Conservation (phyloP, 2,113 vertebrate species). For the Pedetes capensis region DNA sequence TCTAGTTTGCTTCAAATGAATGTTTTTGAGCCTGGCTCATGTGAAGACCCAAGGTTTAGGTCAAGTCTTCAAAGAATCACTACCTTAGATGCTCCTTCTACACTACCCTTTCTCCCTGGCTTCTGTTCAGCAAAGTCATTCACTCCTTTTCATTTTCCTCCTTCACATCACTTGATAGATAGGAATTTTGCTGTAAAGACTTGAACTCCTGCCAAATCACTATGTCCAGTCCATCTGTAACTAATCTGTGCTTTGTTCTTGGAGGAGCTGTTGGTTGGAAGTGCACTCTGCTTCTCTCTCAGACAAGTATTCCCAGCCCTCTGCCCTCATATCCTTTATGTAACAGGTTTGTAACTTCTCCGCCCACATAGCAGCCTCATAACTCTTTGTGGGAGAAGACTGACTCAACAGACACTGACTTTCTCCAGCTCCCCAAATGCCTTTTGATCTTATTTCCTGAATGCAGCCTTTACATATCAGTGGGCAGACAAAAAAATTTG, state of each 20-base stretch:
- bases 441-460: constrained; percentile 7
- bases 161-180: not conserved
- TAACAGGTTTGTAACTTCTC: not conserved
- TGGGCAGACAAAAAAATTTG: not conserved
- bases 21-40: not conserved
- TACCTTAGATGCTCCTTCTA: accelerated
- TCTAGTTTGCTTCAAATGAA: not conserved
- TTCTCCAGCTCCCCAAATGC: not conserved
- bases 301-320: not conserved
- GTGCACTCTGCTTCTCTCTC: not conserved
- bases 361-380: not conserved
- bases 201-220: not conserved
- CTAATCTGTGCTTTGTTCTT: not conserved
- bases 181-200: not conserved
- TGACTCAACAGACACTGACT: not conserved
- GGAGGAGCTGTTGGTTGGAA: not conserved
- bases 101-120: accelerated
- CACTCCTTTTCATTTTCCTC: not conserved
- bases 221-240: not conserved
- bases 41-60: not conserved
- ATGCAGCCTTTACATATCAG: not conserved
- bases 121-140: not conserved
- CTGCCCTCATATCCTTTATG: not conserved
- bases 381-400: not conserved
- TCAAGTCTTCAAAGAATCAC: accelerated